These are phyloP conservation scores for Catharus bicknelli DNA, from an alignment of 2,113 vertebrate genomes.

Conservation along the genomic window DNA sequence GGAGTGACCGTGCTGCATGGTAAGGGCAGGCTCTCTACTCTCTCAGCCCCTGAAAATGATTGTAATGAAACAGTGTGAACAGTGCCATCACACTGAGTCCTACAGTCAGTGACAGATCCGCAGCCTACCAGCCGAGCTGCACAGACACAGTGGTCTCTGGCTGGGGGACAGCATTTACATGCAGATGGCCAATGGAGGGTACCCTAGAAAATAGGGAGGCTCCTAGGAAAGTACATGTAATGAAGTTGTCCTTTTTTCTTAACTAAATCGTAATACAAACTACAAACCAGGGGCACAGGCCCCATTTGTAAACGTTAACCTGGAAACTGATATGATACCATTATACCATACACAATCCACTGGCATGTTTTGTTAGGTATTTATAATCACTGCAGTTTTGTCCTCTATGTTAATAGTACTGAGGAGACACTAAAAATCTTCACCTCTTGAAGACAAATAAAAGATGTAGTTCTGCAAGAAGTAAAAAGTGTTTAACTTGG, in stretches of 20 bases:
- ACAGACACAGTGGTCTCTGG: neutral
- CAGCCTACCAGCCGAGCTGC: neutral
- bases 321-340: neutral
- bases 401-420: neutral
- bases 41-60: neutral
- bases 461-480: neutral
- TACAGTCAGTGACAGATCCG: neutral
- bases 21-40: neutral
- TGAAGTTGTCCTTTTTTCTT: neutral
- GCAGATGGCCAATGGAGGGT: neutral
- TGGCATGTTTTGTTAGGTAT: neutral
- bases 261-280: neutral
- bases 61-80: neutral
- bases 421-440: neutral
- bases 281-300: neutral
- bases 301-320: neutral
- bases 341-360: neutral
- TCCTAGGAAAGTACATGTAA: neutral
- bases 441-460: neutral
- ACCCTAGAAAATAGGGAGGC: neutral
- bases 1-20: neutral
- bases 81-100: neutral
- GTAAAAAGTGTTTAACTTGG: neutral
- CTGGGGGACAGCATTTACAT: neutral
- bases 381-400: neutral